Percentiles rank a stretch among this genome's conserved stretches.
phyloP scores from a whole-genome alignment of 2,888 invertebrate species.

The Nematopogon swammerdamellus region DNA sequence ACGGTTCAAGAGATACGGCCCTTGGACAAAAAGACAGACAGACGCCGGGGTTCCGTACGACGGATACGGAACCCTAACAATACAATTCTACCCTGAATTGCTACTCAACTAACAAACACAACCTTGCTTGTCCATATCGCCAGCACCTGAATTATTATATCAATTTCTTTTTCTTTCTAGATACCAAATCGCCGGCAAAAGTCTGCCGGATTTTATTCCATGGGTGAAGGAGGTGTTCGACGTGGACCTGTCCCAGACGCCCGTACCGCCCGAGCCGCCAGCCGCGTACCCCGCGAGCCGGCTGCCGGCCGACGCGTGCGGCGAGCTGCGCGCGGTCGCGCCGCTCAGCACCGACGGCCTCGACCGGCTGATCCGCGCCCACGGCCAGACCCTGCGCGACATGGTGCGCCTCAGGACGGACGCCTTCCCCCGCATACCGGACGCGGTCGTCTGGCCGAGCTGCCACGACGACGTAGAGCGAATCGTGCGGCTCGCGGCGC shows the following conservation, averaged over 20 bases:
- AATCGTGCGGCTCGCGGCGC: slow-evolving; percentile 73
- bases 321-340: slow-evolving; percentile 41
- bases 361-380: slow-evolving; percentile 83
- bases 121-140: too few relatives aligned
- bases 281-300: slow-evolving; percentile 64
- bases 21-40: too few relatives aligned
- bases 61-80: too few relatives aligned
- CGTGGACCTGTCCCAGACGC: slow-evolving; percentile 61
- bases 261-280: slow-evolving; percentile 38
- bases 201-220: slow-evolving; percentile 73
- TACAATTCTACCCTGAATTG: too few relatives aligned
- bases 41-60: too few relatives aligned
- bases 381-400: slow-evolving; percentile 92
- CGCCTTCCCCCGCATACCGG: slow-evolving; percentile 81
- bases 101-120: too few relatives aligned
- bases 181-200: slow-evolving; percentile 71
- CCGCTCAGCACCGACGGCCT: slow-evolving; percentile 61
- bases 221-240: slow-evolving; percentile 78
- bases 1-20: too few relatives aligned
- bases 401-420: slow-evolving; percentile 75
- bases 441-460: slow-evolving; percentile 90
- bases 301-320: slow-evolving; percentile 57
- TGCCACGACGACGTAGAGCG: slow-evolving; percentile 81
- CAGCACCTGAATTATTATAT: too few relatives aligned
- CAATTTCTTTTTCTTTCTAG: slow-evolving; percentile 32